Base-by-base conservation (phyloP, 2,797 vertebrate species). In the Periparus ater region DNA sequence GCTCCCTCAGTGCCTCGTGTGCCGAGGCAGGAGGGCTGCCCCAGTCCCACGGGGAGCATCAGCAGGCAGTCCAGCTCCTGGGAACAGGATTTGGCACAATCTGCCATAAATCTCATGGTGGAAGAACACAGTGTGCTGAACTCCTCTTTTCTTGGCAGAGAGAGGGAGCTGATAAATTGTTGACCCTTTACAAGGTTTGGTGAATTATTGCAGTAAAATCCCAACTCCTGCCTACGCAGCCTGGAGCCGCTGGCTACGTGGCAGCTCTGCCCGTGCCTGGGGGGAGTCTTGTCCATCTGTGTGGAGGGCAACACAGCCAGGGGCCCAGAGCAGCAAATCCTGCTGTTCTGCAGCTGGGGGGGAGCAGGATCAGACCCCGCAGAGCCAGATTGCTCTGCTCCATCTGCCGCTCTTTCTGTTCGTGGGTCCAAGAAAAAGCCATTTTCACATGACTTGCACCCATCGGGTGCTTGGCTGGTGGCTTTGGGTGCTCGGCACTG, bases 201-300 rank as follows among this genome's bases (percentile, higher is more conserved):
- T 80, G 91, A 96, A 89, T 95, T 88, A 94, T 68, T 74, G 72
- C 82, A 85, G 81, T 58, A 4, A 89, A 94, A 94, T 38, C 96
- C 57, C 74, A 66, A 76, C 60, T 60, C 88, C 70, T 45, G 72
- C 71, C 36, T 32, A 29, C 5, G 1, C 77, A 84, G 67, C 67
- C 54, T 5, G 75, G 61, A 20, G 89, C 73, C 0, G 0, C 19
- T 2, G 3, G 75, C 1, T 2, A 34, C 0, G 10, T 15, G 42
- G 94, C 48, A 42, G 68, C 79, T 91, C 68, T 67, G 42, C 53
- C 45, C 0, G 0, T 42, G 55, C 55, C 8, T 6, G 4, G 32
- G 16, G 44, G 30, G 36, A 40, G 16, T 22, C 29, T 53, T 22
- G 27, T 72, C 10, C 7, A 6, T 55, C 45, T 30, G 44, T 23